Percentiles rank a stretch among this genome's conserved stretches.
Conservation (phyloP, 2,113 vertebrate species). For the Vulpes vulpes region DNA sequence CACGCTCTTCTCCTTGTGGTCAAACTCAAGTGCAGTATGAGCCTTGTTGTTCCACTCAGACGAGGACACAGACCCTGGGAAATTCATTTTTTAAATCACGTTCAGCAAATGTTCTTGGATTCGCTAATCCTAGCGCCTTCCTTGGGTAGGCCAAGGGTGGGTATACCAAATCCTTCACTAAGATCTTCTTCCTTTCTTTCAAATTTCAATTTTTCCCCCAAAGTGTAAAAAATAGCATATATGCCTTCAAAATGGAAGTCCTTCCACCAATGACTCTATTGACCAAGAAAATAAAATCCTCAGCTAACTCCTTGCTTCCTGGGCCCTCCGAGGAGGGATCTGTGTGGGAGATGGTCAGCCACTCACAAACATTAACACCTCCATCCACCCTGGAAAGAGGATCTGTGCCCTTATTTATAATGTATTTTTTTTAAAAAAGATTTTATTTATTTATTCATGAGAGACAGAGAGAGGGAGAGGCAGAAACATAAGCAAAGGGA, state of each 20-base stretch:
- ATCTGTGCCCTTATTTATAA: constrained; percentile 61
- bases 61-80: neutral
- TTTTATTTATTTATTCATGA: too few relatives aligned
- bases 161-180: neutral
- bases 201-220: neutral
- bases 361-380: constrained; percentile 30
- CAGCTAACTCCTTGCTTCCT: neutral
- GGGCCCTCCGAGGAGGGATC: neutral
- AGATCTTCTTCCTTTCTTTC: neutral
- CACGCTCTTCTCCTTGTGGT: neutral
- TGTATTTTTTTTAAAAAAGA: neutral
- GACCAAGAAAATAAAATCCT: constrained; percentile 35
- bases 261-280: neutral
- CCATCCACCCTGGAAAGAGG: neutral
- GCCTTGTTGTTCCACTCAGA: neutral
- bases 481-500: too few relatives aligned
- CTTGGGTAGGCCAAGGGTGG: neutral
- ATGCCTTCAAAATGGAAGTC: neutral
- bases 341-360: constrained; percentile 19
- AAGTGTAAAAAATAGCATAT: neutral
- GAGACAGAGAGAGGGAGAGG: too few relatives aligned
- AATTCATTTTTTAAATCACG: constrained; percentile 43
- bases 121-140: neutral
- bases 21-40: neutral
- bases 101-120: neutral